Conservation (phyloP, 2,888 invertebrate genomes). For the Trachelus stipa region DNA sequence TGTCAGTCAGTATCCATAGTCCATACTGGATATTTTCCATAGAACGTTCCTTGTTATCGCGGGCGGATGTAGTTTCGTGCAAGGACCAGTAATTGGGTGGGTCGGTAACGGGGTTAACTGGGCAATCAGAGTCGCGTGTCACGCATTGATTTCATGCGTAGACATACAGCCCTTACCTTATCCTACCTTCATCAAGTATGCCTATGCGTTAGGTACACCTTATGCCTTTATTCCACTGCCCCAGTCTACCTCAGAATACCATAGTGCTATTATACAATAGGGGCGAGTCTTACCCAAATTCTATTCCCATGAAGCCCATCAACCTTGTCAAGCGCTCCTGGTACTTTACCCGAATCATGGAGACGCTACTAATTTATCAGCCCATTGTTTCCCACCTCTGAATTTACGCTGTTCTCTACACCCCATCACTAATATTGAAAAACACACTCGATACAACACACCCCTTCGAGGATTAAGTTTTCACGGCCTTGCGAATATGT, state of each 20-base stretch:
- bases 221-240: background rate
- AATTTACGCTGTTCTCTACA: too few relatives aligned
- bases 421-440: too few relatives aligned
- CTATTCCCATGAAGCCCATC: too few relatives aligned
- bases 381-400: too few relatives aligned
- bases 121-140: conserved; percentile 27
- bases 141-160: conserved; percentile 31
- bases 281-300: too few relatives aligned
- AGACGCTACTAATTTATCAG: conserved; percentile 1
- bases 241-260: background rate
- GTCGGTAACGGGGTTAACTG: conserved; percentile 19
- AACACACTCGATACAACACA: too few relatives aligned
- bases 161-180: conserved; percentile 24
- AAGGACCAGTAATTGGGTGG: conserved; percentile 7
- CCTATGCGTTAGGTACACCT: background rate
- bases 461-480: too few relatives aligned
- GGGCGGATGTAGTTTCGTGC: background rate
- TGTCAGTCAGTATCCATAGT: too few relatives aligned
- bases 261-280: background rate
- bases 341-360: background rate
- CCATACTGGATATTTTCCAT: background rate
- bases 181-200: conserved; percentile 13
- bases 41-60: background rate
- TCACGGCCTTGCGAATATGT: too few relatives aligned
- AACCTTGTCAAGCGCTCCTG: background rate